Evolutionary conservation across 1,140 invertebrate genomes (phyloP).

Genomic region (Drosophila rhopaloa): DNA sequence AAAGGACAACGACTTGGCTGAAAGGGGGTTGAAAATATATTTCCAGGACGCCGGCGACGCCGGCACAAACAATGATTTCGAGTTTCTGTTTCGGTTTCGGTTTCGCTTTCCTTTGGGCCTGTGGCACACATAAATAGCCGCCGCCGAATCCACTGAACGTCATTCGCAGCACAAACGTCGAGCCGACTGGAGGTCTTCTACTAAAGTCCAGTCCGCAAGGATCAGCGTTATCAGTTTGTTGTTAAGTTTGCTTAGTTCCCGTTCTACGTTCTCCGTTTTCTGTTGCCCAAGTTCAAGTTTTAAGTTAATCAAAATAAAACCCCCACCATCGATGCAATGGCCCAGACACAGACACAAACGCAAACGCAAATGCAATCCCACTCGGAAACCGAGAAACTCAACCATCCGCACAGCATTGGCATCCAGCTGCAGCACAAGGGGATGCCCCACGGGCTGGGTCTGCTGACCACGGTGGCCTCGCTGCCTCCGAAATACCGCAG

Average conservation of each 20-base stretch:
- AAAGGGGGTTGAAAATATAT: conserved; percentile 72
- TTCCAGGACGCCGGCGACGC: conserved; percentile 54
- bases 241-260: conserved; percentile 51
- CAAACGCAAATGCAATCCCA: conserved; percentile 37
- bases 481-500: conserved; percentile 84
- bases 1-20: conserved; percentile 76
- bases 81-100: conserved; percentile 63
- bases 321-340: conserved; percentile 56
- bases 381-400: conserved; percentile 28
- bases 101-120: conserved; percentile 81
- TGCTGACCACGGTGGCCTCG: conserved; percentile 83
- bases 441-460: conserved; percentile 75
- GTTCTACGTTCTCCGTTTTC: conserved; percentile 26
- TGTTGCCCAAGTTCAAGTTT: conserved; percentile 60
- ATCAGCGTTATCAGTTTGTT: conserved; percentile 66
- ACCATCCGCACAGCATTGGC: conserved; percentile 73
- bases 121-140: conserved; percentile 79
- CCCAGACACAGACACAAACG: conserved; percentile 41
- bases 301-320: conserved; percentile 2
- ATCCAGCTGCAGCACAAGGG: conserved; percentile 76
- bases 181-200: conserved; percentile 72
- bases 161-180: conserved; percentile 84
- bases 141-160: conserved; percentile 69
- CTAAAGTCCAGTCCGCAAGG: conserved; percentile 43
- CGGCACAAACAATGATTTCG: conserved; percentile 75